Evolutionary conservation across 2,888 invertebrate genomes (phyloP), one percentile per base, ranked within the genome.

Genomic region (Corbicula japonica): DNA sequence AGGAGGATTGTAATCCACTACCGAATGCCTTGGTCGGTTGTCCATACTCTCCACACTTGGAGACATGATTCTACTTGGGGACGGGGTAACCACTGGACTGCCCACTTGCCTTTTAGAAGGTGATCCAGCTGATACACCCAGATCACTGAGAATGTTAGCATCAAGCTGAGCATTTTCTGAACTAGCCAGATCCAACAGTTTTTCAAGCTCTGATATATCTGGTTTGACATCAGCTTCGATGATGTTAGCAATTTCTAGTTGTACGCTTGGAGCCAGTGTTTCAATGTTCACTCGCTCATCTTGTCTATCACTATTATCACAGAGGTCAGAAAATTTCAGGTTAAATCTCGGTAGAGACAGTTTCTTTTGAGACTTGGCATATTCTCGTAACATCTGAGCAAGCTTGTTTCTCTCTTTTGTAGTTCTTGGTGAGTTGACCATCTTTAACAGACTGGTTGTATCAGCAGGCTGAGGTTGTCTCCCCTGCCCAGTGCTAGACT

Each of bases 381-480:
- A 84, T 38, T 81, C 78, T 63, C 87, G 77, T 32, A 91, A 69
- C 82, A 91, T 85, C 48, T 86, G 78, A 18, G 89, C 90, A 12
- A 91, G 72, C 35, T 87, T 84, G 38, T 86, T 54, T 35, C 87
- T 76, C 70, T 91, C 88, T 68, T 88, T 89, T 6, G 88, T 78
- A 28, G 91, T 89, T 48, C 90, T 79, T 26, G 92, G 92, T 18
- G 89, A 85, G 66, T 91, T 91, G 12, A 92, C 88, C 85, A 92
- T 88, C 66, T 88, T 90, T 26, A 87, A 62, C 15, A 91, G 76
- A 28, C 48, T 54, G 18, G 26, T 54, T 54, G 41, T 62, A 2
- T 62, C 71, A 21, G 71, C 28, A 26, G 52, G 18, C 30, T 54
- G 62, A n/a, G 79, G 34, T 30, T 85, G 62, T 48, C 73, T 77